Evolutionary conservation across 2,888 invertebrate genomes (phyloP), one percentile per base, ranked within the genome.

Genomic region (Eupeodes latifasciatus): DNA sequence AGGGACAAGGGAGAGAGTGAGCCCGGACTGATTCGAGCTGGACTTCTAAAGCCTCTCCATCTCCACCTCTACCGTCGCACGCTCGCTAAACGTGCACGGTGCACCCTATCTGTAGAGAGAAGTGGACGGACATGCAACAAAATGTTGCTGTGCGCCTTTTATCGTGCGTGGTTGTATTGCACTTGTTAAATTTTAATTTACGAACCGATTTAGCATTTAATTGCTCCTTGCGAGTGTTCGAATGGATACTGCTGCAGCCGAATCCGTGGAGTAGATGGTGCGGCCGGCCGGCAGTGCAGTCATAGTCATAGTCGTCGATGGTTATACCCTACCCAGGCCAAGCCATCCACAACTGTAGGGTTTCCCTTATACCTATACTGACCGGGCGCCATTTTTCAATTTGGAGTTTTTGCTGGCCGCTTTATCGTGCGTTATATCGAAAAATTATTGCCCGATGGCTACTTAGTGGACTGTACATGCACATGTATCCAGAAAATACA

Each of bases 191-290:
- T 88, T 88, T 88, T 88, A 88, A 88, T 88, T 88, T 88, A 88
- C 88, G 88, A 88, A 88, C 88, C 88, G 88, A 88, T 88, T 88
- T 88, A 88, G 88, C 88, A 88, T 88, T 88, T 88, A 88, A 88
- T 88, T 88, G 88, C 88, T 88, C 77, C 85, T 88, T 85, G 85
- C 67, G 88, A 88, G 85, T 76, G 84, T 55, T 51, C 69, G 5
- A n/a, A 71, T 40, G 55, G 40, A 53, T 34, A 19, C 74, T 81
- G 88, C 81, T 78, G 85, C 88, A 74, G 64, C 71, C 19, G 36
- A 69, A 36, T 88, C 84, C 74, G 69, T 84, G 81, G 77, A 49
- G 47, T 75, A 64, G 79, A 9, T 7, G 53, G 7, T 9, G 9
- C 69, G 69, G n/a, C n/a, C n/a, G n/a, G n/a, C n/a, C n/a, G n/a